Evolutionary conservation across 1,140 invertebrate genomes (phyloP), one percentile per base, ranked within the genome.

Genomic region (Araneus ventricosus): DNA sequence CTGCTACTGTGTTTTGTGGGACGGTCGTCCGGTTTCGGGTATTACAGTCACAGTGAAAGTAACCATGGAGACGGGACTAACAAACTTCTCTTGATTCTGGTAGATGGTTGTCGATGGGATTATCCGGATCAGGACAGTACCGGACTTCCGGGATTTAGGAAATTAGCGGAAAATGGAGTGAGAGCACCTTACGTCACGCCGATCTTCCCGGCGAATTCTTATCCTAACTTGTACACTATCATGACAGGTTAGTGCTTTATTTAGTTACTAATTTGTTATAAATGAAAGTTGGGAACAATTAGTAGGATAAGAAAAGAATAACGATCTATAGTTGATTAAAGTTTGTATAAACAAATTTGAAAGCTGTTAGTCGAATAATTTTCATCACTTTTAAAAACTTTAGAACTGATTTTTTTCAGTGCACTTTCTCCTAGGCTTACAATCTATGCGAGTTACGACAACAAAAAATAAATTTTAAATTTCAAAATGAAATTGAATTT

Each of bases 71-170:
- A 45, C 27, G 70, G 70, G 7, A 45, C 41, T 10, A 91, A 86
- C 4, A 93, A 93, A 37, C 67, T 93, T 17, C 61, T 93, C 8
- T 79, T 93, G 14, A 90, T 93, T 30, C 30, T 93, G 45, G 93
- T 92, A 37, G 93, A 93, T 37, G 93, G 93, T 63, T 91, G 93
- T 45, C 88, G 93, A 39, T 93, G 93, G 93, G 93, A 93, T 88
- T 93, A 93, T 84, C 93, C 93, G 24, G 86, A 88, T 82, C 67
- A 90, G 59, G 90, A 92, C 30, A 52, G 22, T 37, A 14, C 59
- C 63, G 67, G 88, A 57, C 70, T 90, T 27, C 57, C 88, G 22
- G 93, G 93, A 86, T 93, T 93, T 59, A 90, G 57, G 24, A 90
- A 70, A 45, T 30, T 93, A 24, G 93, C 79, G 1, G 88, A 93